Conservation (phyloP, 2,888 invertebrate species). For the Dermolepida albohirtum region DNA sequence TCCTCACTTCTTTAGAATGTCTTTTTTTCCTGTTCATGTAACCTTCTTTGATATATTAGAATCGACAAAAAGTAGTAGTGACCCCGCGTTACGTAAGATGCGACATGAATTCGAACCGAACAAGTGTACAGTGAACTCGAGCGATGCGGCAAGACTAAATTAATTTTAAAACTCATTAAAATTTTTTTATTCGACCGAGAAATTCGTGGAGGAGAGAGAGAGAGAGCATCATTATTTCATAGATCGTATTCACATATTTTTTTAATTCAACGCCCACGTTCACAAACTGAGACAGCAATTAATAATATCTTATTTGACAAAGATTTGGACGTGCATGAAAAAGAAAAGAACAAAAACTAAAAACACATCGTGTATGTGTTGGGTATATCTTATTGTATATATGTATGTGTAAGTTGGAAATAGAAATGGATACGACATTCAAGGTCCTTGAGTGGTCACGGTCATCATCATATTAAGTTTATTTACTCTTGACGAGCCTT, state of each 20-base stretch:
- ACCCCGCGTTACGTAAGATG: neutral
- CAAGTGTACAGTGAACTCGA: neutral
- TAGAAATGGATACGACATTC: conserved; percentile 32
- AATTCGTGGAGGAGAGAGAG: too few relatives aligned
- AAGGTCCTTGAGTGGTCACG: conserved; percentile 44
- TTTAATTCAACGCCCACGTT: conserved; percentile 24
- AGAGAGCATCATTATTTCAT: neutral
- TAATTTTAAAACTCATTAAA: conserved; percentile 23
- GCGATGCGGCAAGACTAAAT: conserved; percentile 6
- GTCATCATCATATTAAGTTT: conserved; percentile 42
- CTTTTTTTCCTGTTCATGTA: too few relatives aligned
- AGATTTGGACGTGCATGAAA: conserved; percentile 2
- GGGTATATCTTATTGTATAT: neutral
- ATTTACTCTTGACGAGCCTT: conserved; percentile 31
- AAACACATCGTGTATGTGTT: too few relatives aligned
- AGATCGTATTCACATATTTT: conserved; percentile 25
- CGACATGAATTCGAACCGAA: neutral
- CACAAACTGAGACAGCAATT: conserved; percentile 18
- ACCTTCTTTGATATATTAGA: too few relatives aligned
- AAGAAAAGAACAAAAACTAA: conserved; percentile 1
- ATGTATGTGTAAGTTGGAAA: conserved; percentile 5
- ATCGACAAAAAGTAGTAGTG: too few relatives aligned
- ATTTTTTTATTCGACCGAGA: conserved; percentile 1
- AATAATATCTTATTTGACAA: conserved; percentile 31
- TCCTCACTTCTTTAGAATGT: too few relatives aligned